Base-by-base conservation (phyloP, 2,888 invertebrate species). In the Philonicus albiceps region DNA sequence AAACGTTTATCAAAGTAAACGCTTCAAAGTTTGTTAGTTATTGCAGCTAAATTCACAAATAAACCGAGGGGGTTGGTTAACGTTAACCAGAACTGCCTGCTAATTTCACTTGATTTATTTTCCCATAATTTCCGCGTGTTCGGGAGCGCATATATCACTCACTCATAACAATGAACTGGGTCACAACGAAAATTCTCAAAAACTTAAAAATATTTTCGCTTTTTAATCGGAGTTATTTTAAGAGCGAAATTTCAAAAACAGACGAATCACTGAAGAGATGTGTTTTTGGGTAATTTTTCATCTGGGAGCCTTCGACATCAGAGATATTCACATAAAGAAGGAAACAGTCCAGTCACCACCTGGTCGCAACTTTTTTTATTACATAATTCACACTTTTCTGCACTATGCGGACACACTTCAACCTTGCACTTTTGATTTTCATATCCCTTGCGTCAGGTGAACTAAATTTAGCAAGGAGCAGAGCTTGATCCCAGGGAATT, bases 351-450 rank as follows among this genome's bases (percentile, higher is more conserved):
- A 31, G 7, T 74, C n/a, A 72, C 2, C 30, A 34, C 83, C 64
- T 72, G 72, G n/a, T 31, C 37, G 19, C 16, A 72, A 22, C 72
- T 34, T 34, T 74, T n/a, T 74, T n/a, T 11, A 83, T 83, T 83
- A 83, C 27, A 83, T 83, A 83, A 83, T 72, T 34, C 37, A 83
- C 64, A 64, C 34, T 83, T 83, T 64, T 83, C 83, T 83, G n/a
- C 31, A 83, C 49, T 22, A 83, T 72, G 11, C 19, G 27, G 27
- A 37, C 6, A 76, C 81, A 83, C 72, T 83, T 64, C 31, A 83
- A 83, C 83, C 83, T 83, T 83, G 83, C 83, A 83, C 83, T 64
- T 83, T 83, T 83, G 27, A 64, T 83, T 55, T 83, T 22, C n/a
- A 64, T 64, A 83, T 83, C 16, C 83, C 83, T 83, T 83, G 83